phyloP scores from a whole-genome alignment of 2,113 vertebrate species.

The Ascaphus truei region DNA sequence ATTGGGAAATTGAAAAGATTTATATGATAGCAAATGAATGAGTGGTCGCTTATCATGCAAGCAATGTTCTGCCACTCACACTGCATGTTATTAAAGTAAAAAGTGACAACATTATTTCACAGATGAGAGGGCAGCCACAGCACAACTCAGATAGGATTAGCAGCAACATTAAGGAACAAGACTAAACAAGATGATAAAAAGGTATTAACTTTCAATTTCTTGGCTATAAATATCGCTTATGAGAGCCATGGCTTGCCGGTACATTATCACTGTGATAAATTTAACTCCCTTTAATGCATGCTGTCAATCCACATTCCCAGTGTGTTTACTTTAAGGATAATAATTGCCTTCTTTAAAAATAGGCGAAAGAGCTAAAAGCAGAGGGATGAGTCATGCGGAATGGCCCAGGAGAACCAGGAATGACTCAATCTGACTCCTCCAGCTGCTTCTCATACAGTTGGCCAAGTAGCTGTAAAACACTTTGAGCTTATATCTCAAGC shows the following conservation, averaged over 20 bases:
- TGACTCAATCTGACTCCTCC: constrained; percentile 71
- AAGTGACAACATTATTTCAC: constrained; percentile 4
- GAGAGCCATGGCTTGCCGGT: background rate
- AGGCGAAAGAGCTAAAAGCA: constrained; percentile 87
- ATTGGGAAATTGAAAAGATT: too few relatives aligned
- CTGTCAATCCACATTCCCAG: constrained; percentile 34
- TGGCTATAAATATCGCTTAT: constrained; percentile 27
- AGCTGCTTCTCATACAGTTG: constrained; percentile 80
- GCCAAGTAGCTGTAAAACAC: constrained; percentile 74
- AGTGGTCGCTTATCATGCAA: too few relatives aligned
- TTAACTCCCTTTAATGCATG: constrained; percentile 25
- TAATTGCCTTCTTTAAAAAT: constrained; percentile 82
- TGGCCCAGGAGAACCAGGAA: constrained; percentile 66
- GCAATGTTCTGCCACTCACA: background rate
- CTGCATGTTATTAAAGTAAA: background rate
- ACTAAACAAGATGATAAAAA: constrained; percentile 22
- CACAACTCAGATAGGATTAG: constrained; percentile 7
- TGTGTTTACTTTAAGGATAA: constrained; percentile 58
- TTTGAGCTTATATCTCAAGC: constrained; percentile 60
- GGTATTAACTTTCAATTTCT: constrained; percentile 10
- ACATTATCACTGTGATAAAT: constrained; percentile 7
- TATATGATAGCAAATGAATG: too few relatives aligned
- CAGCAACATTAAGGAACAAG: constrained; percentile 23
- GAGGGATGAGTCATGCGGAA: constrained; percentile 80
- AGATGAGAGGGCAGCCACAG: background rate